Conservation (phyloP, 2,888 invertebrate species). For the Penaeus monodon region DNA sequence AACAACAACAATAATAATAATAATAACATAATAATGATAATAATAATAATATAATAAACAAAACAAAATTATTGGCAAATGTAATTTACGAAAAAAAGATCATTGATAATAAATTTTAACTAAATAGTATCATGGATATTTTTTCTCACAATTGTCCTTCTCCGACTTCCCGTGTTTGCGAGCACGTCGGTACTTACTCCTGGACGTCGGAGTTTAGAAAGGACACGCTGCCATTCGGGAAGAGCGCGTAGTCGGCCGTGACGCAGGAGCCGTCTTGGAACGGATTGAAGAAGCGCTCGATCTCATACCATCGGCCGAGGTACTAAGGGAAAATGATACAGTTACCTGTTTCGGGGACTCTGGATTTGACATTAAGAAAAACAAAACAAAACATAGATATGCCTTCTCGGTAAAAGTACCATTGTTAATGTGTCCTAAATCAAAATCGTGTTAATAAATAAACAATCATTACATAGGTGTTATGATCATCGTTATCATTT, state of each 20-base stretch:
- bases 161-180: not conserved
- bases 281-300: constrained; percentile 44
- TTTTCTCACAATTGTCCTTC: not conserved
- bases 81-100: too few species aligned
- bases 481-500: too few species aligned
- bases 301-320: constrained; percentile 59
- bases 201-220: constrained; percentile 49
- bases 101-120: too few species aligned
- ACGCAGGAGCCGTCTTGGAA: constrained; percentile 57
- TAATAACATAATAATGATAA: too few species aligned
- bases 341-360: not conserved
- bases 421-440: too few species aligned
- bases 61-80: too few species aligned
- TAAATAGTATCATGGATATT: not conserved
- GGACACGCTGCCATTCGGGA: constrained; percentile 54
- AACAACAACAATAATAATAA: too few species aligned
- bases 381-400: not conserved
- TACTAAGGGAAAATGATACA: constrained; percentile 36
- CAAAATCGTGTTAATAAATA: too few species aligned
- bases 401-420: too few species aligned
- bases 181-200: constrained; percentile 23
- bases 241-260: constrained; percentile 53
- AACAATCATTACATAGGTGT: too few species aligned
- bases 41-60: too few species aligned
- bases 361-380: not conserved